A percentile compares a stretch with the other conserved stretches of the same genome.
Evolutionary conservation across 2,797 vertebrate species (phyloP).

Genomic region (Somateria mollissima): DNA sequence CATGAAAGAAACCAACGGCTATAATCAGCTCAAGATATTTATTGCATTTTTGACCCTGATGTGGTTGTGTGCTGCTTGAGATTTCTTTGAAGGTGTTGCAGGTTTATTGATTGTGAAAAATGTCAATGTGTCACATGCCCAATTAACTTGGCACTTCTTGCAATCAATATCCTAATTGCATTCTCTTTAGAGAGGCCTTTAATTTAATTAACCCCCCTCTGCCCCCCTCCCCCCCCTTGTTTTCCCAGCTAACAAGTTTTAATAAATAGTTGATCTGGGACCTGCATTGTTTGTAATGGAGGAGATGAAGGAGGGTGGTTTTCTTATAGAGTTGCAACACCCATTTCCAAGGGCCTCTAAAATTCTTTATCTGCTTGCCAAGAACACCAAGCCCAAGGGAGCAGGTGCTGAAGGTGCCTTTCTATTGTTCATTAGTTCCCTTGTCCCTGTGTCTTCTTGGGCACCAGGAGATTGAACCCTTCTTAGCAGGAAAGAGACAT

Average conservation of each 20-base stretch:
- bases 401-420: not conserved
- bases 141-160: slow-evolving; percentile 70
- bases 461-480: not conserved
- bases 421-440: not conserved
- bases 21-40: slow-evolving; percentile 67
- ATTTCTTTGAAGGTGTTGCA: slow-evolving; percentile 67
- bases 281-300: not conserved
- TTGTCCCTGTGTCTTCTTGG: not conserved
- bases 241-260: slow-evolving; percentile 37
- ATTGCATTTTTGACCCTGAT: slow-evolving; percentile 63
- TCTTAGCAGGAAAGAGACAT: not conserved
- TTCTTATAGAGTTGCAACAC: not conserved
- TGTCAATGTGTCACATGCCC: slow-evolving; percentile 71
- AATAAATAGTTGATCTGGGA: slow-evolving; percentile 18
- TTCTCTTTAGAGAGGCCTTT: slow-evolving; percentile 68
- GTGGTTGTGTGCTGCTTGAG: not conserved
- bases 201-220: slow-evolving; percentile 69
- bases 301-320: not conserved
- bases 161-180: slow-evolving; percentile 73
- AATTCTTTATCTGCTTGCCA: not conserved
- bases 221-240: not conserved
- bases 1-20: slow-evolving; percentile 69
- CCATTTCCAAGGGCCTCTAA: not conserved
- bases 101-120: slow-evolving; percentile 70
- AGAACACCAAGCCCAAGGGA: not conserved